Evolutionary conservation across 1,140 invertebrate genomes (phyloP).

Genomic region (Homalodisca vitripennis): DNA sequence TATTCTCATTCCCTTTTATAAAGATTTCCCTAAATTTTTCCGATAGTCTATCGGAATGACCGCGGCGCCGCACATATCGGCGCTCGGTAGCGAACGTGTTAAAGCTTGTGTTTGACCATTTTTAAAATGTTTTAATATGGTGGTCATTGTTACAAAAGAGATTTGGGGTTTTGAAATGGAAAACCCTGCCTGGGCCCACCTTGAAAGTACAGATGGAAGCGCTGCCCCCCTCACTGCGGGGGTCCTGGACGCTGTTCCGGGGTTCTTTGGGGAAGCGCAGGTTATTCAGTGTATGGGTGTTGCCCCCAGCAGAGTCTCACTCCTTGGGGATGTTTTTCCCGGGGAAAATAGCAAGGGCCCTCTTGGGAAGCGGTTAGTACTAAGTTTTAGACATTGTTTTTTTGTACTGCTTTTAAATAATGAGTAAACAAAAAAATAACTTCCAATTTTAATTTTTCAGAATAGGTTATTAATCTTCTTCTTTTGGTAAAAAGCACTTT

Average conservation of each 20-base stretch:
- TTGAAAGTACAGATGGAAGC: constrained; percentile 99
- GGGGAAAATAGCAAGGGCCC: constrained; percentile 94
- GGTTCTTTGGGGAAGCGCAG: constrained; percentile 93
- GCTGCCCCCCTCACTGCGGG: constrained; percentile 90
- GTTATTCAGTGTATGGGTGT: constrained; percentile 99
- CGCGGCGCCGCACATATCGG: too few relatives aligned
- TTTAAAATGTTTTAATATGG: neutral
- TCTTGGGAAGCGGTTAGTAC: constrained; percentile 86
- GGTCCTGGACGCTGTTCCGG: constrained; percentile 95
- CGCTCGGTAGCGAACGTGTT: too few relatives aligned
- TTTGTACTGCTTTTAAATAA: too few relatives aligned
- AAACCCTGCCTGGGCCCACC: constrained; percentile 94
- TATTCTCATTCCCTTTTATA: too few relatives aligned
- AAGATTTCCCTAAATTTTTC: too few relatives aligned
- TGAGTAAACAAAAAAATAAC: too few relatives aligned
- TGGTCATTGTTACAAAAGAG: neutral
- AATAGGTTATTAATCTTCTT: too few relatives aligned
- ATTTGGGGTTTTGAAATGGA: constrained; percentile 73
- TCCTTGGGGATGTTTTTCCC: constrained; percentile 93
- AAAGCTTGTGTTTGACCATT: too few relatives aligned
- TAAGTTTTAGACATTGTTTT: too few relatives aligned
- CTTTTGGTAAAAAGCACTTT: too few relatives aligned
- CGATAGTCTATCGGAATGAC: too few relatives aligned
- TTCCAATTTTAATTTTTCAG: too few relatives aligned
- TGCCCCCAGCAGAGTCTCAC: constrained; percentile 95